Percentiles rank a stretch among this genome's conserved stretches.
Conservation (phyloP, 2,888 invertebrate genomes). For the Megalurothrips usitatus region DNA sequence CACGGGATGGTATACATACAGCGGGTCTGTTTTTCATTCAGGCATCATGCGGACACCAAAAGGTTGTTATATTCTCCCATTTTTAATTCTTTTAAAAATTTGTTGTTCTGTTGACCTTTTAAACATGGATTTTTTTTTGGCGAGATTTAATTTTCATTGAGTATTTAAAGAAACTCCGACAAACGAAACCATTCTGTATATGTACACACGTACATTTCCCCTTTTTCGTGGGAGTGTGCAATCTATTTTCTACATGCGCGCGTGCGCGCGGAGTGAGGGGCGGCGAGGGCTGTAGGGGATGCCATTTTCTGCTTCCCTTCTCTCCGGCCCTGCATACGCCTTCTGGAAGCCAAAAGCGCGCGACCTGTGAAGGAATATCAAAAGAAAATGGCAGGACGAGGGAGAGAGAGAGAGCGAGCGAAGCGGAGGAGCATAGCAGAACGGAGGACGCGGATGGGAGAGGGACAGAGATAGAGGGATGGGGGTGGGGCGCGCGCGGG, state of each 20-base stretch:
- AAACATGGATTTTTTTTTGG: too few relatives aligned
- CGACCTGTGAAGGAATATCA: slow-evolving; percentile 22
- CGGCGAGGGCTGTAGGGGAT: not conserved
- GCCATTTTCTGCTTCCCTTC: not conserved
- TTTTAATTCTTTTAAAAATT: too few relatives aligned
- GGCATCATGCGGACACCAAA: too few relatives aligned
- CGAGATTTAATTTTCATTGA: too few relatives aligned
- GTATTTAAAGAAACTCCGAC: too few relatives aligned
- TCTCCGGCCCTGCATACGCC: not conserved
- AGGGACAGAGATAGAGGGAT: not conserved
- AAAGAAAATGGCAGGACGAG: slow-evolving; percentile 13
- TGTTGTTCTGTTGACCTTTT: too few relatives aligned
- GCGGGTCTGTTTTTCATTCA: not conserved
- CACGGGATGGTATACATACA: not conserved
- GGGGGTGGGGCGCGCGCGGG: not conserved
- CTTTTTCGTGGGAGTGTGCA: not conserved
- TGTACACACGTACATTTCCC: too few relatives aligned
- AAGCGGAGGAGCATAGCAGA: not conserved
- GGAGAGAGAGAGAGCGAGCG: not conserved
- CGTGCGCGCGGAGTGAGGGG: not conserved
- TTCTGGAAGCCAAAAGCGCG: not conserved
- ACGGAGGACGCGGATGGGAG: not conserved
- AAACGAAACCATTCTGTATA: not conserved
- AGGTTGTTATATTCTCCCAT: too few relatives aligned
- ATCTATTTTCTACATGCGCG: slow-evolving; percentile 22